Base-by-base conservation (phyloP, 2,888 invertebrate species). In the Ormyrus pomaceus region DNA sequence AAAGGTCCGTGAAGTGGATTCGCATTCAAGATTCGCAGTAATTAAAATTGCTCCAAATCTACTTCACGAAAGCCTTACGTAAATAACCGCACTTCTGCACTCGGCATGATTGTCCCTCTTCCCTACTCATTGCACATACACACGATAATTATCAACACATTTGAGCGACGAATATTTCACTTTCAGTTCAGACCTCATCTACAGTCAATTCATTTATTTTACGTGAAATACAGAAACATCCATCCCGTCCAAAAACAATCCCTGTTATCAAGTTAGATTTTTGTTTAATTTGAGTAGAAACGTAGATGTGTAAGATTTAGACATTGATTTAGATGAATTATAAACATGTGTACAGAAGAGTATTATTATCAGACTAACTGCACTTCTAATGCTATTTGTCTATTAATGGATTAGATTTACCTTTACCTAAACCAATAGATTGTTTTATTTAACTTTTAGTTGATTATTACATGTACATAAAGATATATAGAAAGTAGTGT, bases 71-170 rank as follows among this genome's bases (percentile, higher is more conserved):
- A 71, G 56, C 50, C 46, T 56, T 65, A 65, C 19, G 61, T 45
- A 59, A 68, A 72, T 51, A 78, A 78, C 61, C n/a, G 77, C 70
- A 81, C 81, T 71, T 77, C n/a, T 78, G 81, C 81, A 81, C 73
- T 75, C 70, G 59, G 81, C 81, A 81, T 81, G 81, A 78, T 70
- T 34, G 11, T 61, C 64, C 64, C 58, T 50, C 19, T 11, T 9
- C 71, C 11, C 5, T n/a, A 56, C 56, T 71, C 70, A 81, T 66
- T 10, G 58, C 61, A 69, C 64, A 70, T 53, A 64, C 46, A 70
- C 68, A 34, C 34, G 34, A 34, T 34, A 34, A 34, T 34, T 34
- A 34, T 34, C 34, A 34, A 34, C 50, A 59, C 11, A 73, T 51
- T 51, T 74, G 55, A 53, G 64, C 65, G 62, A 70, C 59, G 13